Percentiles rank a stretch among this genome's conserved stretches.
phyloP scores from a whole-genome alignment of 2,113 vertebrate species.

The Zosterops lateralis region DNA sequence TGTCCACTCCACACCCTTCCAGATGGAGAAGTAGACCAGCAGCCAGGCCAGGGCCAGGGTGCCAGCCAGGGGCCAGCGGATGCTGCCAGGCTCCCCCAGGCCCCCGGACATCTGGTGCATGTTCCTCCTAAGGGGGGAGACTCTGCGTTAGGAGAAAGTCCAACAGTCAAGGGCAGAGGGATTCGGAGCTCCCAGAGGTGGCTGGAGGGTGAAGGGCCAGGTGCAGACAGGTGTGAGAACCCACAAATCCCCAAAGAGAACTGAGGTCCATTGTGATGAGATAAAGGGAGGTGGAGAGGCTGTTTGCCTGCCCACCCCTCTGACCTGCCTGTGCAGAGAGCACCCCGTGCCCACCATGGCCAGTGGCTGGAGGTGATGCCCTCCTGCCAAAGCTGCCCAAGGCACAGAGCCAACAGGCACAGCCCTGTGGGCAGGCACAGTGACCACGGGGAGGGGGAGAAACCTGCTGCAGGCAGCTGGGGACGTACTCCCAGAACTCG shows the following conservation, averaged over 20 bases:
- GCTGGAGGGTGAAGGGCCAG: background rate
- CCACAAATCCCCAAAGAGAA: background rate
- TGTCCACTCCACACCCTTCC: conserved; percentile 93
- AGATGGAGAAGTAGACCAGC: conserved; percentile 93
- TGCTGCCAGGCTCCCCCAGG: conserved; percentile 81
- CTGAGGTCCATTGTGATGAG: accelerated
- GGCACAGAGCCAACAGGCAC: accelerated
- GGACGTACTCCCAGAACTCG: conserved; percentile 91
- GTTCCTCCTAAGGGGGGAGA: conserved; percentile 76
- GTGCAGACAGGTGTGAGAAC: background rate
- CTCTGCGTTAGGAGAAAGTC: background rate
- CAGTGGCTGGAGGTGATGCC: accelerated
- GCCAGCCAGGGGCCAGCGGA: conserved; percentile 87
- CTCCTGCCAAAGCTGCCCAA: background rate
- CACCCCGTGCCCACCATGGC: accelerated
- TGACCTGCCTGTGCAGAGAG: accelerated
- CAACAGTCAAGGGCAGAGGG: accelerated
- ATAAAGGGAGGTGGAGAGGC: background rate
- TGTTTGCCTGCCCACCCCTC: background rate
- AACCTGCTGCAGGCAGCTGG: conserved; percentile 42
- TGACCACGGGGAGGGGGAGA: background rate
- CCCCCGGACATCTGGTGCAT: conserved; percentile 86
- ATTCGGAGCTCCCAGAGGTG: accelerated
- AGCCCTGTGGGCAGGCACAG: background rate
- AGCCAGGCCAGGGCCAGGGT: conserved; percentile 87